phyloP scores from a whole-genome alignment of 2,888 invertebrate genomes.

The Zelleria hepariella region DNA sequence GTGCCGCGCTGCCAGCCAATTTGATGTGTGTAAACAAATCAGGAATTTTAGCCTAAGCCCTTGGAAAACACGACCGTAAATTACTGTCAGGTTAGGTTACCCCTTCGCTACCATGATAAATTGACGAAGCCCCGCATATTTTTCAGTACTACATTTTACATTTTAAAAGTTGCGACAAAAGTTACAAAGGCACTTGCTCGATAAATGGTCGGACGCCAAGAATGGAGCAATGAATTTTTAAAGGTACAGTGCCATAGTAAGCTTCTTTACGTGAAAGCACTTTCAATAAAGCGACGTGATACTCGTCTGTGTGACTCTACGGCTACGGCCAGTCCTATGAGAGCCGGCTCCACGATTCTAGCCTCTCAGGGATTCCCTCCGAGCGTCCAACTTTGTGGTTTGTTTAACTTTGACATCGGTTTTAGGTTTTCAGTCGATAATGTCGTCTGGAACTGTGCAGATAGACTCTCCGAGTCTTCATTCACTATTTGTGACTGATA shows the following conservation, averaged over 20 bases:
- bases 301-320: not conserved
- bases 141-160: no score
- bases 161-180: not conserved
- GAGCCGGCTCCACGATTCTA: not conserved
- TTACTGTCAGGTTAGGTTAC: not conserved
- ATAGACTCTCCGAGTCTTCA: no score
- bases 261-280: not conserved
- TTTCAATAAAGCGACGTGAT: not conserved
- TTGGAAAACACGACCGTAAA: not conserved
- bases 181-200: not conserved
- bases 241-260: not conserved
- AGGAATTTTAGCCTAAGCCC: not conserved
- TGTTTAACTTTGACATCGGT: constrained; percentile 35
- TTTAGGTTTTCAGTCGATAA: constrained; percentile 26
- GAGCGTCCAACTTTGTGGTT: constrained; percentile 20
- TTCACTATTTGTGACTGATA: not conserved
- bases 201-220: not conserved
- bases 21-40: not conserved
- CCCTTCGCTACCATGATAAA: not conserved
- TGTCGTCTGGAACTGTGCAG: constrained; percentile 14
- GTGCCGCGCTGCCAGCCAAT: not conserved
- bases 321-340: not conserved
- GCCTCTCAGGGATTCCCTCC: constrained; percentile 1
- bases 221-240: not conserved
- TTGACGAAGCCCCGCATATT: not conserved